Evolutionary conservation across 2,797 vertebrate species (phyloP), one percentile per base, ranked within the genome.

Genomic region (Echeneis naucrates): DNA sequence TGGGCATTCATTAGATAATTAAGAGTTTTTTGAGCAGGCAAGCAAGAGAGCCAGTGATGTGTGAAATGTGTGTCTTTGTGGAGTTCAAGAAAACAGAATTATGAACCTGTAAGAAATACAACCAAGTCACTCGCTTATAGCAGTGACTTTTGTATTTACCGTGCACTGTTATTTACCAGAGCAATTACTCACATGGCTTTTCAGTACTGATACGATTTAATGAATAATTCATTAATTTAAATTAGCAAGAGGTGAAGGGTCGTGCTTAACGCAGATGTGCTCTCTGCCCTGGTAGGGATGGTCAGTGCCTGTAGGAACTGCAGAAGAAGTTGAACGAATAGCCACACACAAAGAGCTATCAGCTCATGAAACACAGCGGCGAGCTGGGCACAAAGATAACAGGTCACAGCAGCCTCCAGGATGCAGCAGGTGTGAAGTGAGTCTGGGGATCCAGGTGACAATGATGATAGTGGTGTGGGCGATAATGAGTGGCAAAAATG

Each of bases 361-460:
- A 23, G 23, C 13, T 61, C 30, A 30, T 50, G 59, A 80, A 71
- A 78, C 77, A 42, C 67, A 37, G 32, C n/a, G 24, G 50, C 68
- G 76, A 50, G 63, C 68, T 64, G 60, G 48, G 40, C 14, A 19
- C 17, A 6, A n/a, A 68, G 51, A 81, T 65, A 76, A 37, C 66
- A 82, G 63, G 60, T 47, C 66, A 37, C 23, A 19, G 57, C 30
- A 70, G 69, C 62, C 60, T 69, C 30, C 33, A 19, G 77, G 63
- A 64, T 45, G 61, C 63, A 78, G 66, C 68, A 68, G 69, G 60
- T 70, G 71, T 37, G 26, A 33, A 52, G 54, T 16, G 48, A 66
- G 58, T 70, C 60, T 48, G 61, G 37, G 51, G 27, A 78, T 42
- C 42, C 27, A 30, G 48, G 68, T 59, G 60, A 75, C 11, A 23